These are phyloP conservation scores for Eueides isabella DNA, from an alignment of 1,140 invertebrate genomes.

Conservation along the genomic window DNA sequence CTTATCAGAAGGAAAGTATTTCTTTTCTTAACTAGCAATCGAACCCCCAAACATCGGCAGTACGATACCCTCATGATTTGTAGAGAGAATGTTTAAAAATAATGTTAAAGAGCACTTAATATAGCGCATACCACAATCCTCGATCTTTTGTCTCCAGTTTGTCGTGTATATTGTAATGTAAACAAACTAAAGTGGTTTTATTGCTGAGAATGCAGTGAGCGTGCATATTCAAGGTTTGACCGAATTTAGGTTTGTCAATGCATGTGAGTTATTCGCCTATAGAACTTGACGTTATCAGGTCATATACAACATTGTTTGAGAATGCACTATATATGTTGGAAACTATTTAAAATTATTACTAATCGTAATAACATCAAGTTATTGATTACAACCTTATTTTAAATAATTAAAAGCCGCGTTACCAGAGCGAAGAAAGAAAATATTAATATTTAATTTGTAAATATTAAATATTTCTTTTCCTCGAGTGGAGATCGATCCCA, in stretches of 20 bases:
- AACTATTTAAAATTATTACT: too few species aligned
- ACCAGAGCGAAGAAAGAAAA: too few species aligned
- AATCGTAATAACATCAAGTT: too few species aligned
- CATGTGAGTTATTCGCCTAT: slow-evolving; percentile 37
- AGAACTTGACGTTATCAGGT: slow-evolving; percentile 37
- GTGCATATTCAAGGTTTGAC: slow-evolving; percentile 38
- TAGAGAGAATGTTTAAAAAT: slow-evolving; percentile 28
- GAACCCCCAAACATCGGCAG: too few species aligned
- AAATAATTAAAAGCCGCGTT: too few species aligned
- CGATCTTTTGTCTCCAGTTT: slow-evolving; percentile 36
- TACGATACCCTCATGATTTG: slow-evolving; percentile 1
- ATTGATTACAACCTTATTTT: too few species aligned
- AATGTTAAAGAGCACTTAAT: slow-evolving; percentile 30
- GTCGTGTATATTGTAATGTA: slow-evolving; percentile 35
- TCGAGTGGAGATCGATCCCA: too few species aligned
- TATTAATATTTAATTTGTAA: too few species aligned
- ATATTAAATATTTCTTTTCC: too few species aligned
- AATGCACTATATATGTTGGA: background rate
- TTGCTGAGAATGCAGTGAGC: slow-evolving; percentile 38
- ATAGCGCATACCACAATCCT: slow-evolving; percentile 26
- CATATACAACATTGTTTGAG: slow-evolving; percentile 32
- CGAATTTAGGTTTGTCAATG: slow-evolving; percentile 38
- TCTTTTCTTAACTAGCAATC: too few species aligned
- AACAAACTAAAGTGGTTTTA: slow-evolving; percentile 37
- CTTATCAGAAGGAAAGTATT: too few species aligned